Conservation (phyloP, 2,888 invertebrate genomes). For the Drosophila atripex region DNA sequence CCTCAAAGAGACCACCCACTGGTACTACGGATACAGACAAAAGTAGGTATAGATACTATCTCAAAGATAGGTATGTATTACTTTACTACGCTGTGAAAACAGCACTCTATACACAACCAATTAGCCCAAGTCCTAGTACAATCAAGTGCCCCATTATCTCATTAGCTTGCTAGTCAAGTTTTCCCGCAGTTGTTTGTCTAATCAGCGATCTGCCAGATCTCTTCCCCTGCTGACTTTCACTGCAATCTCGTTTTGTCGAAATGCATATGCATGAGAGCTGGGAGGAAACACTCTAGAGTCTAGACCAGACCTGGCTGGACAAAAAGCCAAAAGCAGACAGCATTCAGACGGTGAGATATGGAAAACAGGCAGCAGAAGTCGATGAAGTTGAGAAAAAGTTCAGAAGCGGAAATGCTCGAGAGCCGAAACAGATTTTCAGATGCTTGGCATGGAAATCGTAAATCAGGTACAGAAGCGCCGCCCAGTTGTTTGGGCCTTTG, state of each 20-base stretch:
- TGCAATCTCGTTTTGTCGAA: conserved; percentile 30
- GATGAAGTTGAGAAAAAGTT: conserved; percentile 18
- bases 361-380: conserved; percentile 6
- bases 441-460: conserved; percentile 45
- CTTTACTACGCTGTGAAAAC: neutral
- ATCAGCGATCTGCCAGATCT: conserved; percentile 50
- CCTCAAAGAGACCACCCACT: conserved; percentile 82
- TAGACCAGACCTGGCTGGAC: conserved; percentile 13
- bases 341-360: conserved; percentile 1
- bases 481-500: conserved; percentile 46
- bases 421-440: conserved; percentile 39
- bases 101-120: too few species aligned
- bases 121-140: neutral
- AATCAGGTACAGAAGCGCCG: conserved; percentile 71
- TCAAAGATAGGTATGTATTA: too few species aligned
- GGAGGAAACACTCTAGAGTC: conserved; percentile 27
- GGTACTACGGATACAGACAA: conserved; percentile 84
- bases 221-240: conserved; percentile 35
- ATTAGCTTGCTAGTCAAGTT: conserved; percentile 13
- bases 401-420: conserved; percentile 59
- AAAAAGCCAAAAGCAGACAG: conserved; percentile 9
- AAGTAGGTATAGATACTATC: conserved; percentile 74
- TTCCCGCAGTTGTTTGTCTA: conserved; percentile 25
- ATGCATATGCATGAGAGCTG: conserved; percentile 45
- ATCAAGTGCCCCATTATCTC: conserved; percentile 7